Evolutionary conservation across 1,140 invertebrate species (phyloP), one percentile per base, ranked within the genome.

Genomic region (Pseudomyrmex cubaensis): DNA sequence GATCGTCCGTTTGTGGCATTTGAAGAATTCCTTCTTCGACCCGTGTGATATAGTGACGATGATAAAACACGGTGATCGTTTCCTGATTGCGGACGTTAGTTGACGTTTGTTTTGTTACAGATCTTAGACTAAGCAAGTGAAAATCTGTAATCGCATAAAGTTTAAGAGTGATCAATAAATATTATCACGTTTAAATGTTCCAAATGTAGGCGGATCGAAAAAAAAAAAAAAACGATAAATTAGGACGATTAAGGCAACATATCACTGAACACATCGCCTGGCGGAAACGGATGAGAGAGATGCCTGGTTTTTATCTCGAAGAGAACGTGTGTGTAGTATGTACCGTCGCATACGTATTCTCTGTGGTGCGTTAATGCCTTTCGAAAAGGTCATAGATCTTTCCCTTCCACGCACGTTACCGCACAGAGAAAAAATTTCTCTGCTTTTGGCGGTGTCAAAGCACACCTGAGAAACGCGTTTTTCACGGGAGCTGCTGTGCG

Each of bases 171-270:
- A 76, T 66, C 76, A 87, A 76, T 80, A 87, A 73, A 25, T 82
- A 86, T 88, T 82, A 84, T 80, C 73, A 61, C 57, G 70, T 64
- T 61, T 84, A 87, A 35, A 74, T 80, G 82, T 87, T 87, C 74
- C 67, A 84, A 78, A 54, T 78, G 64, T 72, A 59, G 76, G 54
- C 76, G 76, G 44, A 54, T 78, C 63, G 64, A 80, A 35, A 35
- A 35, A 35, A 7, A 35, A 35, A 35, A 35, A 35, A 35, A 35
- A 35, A 59, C 46, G 46, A 59, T 78, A 64, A 70, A 57, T 70
- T 48, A 72, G 66, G n/a, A 61, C 13, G 20, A 62, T 57, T 20
- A 52, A 57, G 76, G 46, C 69, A 80, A 80, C 76, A 80, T 80
- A 80, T 80, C 76, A 80, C n/a, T 54, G 74, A 56, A 44, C 74